These are phyloP conservation scores for Notolabrus celidotus DNA, from an alignment of 2,797 vertebrate genomes.

Conservation along the genomic window DNA sequence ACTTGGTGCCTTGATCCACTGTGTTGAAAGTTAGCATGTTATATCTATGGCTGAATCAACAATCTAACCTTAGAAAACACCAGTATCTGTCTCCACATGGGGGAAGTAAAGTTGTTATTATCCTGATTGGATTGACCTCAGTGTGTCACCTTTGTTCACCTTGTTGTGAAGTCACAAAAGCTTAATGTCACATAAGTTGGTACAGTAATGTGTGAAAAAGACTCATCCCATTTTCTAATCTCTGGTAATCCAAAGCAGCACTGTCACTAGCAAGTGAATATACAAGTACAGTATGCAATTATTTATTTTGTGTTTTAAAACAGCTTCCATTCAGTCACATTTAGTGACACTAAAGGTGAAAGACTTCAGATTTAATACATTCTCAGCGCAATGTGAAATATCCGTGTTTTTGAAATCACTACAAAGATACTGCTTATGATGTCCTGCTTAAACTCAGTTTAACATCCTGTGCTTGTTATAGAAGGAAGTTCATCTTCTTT, in stretches of 20 bases:
- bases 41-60: neutral
- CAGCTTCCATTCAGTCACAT: neutral
- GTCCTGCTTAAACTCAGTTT: no score
- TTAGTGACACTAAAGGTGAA: neutral
- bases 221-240: slow-evolving; percentile 9
- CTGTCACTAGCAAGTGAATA: neutral
- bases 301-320: neutral
- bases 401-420: no score
- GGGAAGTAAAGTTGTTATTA: slow-evolving; percentile 20
- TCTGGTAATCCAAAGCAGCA: neutral
- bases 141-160: slow-evolving; percentile 10
- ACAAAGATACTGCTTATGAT: no score
- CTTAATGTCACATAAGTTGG: slow-evolving; percentile 19
- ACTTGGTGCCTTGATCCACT: neutral
- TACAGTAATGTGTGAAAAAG: neutral
- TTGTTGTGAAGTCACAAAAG: slow-evolving; percentile 27
- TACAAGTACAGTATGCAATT: no score
- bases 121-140: slow-evolving; percentile 45
- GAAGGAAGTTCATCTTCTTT: no score
- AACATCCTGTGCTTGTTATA: no score
- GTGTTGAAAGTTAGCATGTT: neutral
- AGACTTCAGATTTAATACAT: neutral
- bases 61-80: neutral
- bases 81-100: neutral
- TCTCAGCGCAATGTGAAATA: no score